Evolutionary conservation across 2,797 vertebrate species (phyloP).

Genomic region (Anguilla pacifica): DNA sequence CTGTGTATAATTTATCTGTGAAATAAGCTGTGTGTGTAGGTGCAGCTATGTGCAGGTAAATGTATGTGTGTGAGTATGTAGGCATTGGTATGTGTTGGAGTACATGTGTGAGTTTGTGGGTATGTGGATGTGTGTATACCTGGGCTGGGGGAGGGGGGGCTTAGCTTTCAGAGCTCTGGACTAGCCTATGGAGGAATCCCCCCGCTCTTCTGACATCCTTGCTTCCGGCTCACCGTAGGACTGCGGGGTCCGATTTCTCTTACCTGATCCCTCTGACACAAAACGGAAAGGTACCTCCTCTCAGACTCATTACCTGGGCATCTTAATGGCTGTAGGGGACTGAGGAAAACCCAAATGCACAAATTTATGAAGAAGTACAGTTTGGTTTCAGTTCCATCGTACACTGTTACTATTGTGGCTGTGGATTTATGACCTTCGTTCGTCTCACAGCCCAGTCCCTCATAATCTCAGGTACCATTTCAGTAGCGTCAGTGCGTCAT

Average conservation of each 20-base stretch:
- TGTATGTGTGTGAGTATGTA: background rate
- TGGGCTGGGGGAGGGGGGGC: background rate
- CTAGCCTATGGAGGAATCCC: background rate
- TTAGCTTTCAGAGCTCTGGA: background rate
- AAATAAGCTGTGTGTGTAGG: background rate
- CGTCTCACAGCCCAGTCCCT: background rate
- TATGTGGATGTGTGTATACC: no score
- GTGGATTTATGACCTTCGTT: slow-evolving; percentile 1
- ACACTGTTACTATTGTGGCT: background rate
- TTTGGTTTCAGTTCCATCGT: background rate
- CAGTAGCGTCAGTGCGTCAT: slow-evolving; percentile 6
- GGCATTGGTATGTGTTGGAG: background rate
- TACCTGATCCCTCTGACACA: background rate
- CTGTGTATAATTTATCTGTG: background rate
- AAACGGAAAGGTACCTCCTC: slow-evolving; percentile 6
- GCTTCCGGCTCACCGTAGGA: background rate
- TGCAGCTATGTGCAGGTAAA: background rate
- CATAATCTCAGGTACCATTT: slow-evolving; percentile 15
- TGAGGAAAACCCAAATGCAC: background rate
- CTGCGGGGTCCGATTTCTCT: background rate
- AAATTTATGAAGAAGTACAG: background rate
- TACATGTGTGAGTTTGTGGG: background rate
- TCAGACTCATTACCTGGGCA: background rate
- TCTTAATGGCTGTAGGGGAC: background rate
- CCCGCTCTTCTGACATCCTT: background rate